These are phyloP conservation scores for Microtus pennsylvanicus DNA, from an alignment of 2,113 vertebrate species.

Conservation along the genomic window DNA sequence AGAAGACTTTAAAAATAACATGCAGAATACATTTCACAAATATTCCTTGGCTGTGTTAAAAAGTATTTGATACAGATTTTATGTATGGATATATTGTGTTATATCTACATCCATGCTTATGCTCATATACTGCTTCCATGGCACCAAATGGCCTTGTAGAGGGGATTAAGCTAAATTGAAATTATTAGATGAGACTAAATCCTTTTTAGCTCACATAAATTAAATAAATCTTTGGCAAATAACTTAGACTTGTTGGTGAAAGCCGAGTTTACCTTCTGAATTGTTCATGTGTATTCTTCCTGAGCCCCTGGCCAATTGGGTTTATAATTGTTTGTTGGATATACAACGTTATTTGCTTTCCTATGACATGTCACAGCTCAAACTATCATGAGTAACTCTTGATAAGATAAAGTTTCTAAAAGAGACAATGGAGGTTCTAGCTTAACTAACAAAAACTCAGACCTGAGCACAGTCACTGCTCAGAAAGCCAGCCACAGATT, in stretches of 20 bases:
- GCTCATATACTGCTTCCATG: too few species aligned
- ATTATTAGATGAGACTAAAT: neutral
- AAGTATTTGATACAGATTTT: too few species aligned
- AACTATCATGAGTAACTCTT: neutral
- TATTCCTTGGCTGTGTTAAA: too few species aligned
- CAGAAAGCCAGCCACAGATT: accelerated
- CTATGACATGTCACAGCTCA: neutral
- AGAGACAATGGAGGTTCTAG: neutral
- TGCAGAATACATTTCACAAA: too few species aligned
- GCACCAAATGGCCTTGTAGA: neutral
- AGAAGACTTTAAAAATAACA: neutral
- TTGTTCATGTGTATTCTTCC: neutral
- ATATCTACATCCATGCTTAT: too few species aligned
- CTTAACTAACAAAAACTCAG: neutral
- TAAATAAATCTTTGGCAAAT: neutral
- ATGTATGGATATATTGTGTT: too few species aligned
- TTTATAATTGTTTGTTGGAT: neutral
- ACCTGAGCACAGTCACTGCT: neutral
- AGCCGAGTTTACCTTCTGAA: too few species aligned
- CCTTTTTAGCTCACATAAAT: too few species aligned
- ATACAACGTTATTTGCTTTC: neutral
- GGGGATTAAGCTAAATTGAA: neutral
- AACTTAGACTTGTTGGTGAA: neutral
- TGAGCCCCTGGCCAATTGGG: too few species aligned
- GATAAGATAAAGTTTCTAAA: neutral